Percentiles rank a stretch among this genome's conserved stretches.
phyloP scores from a whole-genome alignment of 2,888 invertebrate genomes.

The Polymixis lichenea region DNA sequence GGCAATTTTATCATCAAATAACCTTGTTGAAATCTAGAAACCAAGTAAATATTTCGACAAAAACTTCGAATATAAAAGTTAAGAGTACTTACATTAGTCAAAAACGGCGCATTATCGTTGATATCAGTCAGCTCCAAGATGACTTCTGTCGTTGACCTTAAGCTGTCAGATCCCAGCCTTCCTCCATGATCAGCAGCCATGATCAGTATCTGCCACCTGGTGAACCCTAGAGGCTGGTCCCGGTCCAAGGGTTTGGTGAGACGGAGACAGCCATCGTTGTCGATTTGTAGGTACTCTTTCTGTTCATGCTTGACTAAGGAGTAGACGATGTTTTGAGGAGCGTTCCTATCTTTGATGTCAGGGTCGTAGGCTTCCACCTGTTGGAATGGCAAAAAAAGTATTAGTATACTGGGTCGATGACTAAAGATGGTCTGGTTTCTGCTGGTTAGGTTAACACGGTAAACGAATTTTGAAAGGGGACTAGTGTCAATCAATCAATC shows the following conservation, averaged over 20 bases:
- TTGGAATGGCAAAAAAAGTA: neutral
- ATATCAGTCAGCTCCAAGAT: slow-evolving; percentile 94
- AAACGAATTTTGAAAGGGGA: no score
- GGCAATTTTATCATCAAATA: neutral
- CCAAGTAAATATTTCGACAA: neutral
- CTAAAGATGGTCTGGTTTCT: neutral
- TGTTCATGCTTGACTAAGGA: slow-evolving; percentile 93
- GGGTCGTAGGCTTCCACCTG: slow-evolving; percentile 95
- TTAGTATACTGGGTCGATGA: neutral
- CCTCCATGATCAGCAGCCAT: slow-evolving; percentile 94
- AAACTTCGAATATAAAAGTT: neutral
- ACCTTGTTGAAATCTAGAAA: neutral
- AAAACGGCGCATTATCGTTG: slow-evolving; percentile 98
- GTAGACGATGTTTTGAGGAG: slow-evolving; percentile 95
- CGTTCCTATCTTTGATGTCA: slow-evolving; percentile 94
- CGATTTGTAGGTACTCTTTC: slow-evolving; percentile 93
- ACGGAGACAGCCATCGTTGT: slow-evolving; percentile 94
- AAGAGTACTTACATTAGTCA: slow-evolving; percentile 92
- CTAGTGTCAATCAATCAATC: no score
- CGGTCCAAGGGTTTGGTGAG: slow-evolving; percentile 95
- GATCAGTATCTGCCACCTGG: slow-evolving; percentile 94
- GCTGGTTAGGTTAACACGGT: no score
- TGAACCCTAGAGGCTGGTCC: slow-evolving; percentile 96
- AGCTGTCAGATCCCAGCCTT: slow-evolving; percentile 90
- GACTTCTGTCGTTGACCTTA: slow-evolving; percentile 92